Evolutionary conservation across 2,797 vertebrate genomes (phyloP).

Genomic region (Molossus molossus): DNA sequence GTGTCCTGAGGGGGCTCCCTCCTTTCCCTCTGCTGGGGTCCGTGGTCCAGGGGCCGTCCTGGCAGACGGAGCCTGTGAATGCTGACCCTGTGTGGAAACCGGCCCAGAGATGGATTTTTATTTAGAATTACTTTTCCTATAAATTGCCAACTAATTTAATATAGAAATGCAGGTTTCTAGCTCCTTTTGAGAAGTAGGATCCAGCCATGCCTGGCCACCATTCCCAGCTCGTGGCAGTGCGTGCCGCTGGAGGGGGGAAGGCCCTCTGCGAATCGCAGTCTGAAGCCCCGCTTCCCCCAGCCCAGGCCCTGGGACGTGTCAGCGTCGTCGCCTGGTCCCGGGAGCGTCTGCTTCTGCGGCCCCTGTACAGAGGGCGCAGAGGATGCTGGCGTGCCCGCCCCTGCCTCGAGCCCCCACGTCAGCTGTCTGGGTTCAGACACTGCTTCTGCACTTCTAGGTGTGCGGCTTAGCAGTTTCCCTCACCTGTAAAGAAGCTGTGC

Average conservation of each 20-base stretch:
- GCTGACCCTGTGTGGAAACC: neutral
- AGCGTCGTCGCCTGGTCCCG: neutral
- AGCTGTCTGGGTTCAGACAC: neutral
- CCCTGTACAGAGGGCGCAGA: fast-evolving
- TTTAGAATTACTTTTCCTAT: neutral
- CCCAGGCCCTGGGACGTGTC: no score
- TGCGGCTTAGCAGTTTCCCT: neutral
- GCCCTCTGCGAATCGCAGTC: no score
- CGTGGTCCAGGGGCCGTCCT: neutral
- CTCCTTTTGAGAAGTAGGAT: neutral
- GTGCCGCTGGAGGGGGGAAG: neutral
- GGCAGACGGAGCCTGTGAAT: neutral
- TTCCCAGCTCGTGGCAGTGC: neutral
- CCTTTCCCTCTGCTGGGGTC: no score
- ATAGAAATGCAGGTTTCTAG: neutral
- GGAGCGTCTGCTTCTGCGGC: neutral
- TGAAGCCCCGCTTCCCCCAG: no score
- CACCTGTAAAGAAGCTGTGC: neutral
- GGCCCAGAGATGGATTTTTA: neutral
- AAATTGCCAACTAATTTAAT: neutral
- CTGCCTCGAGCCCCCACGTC: neutral
- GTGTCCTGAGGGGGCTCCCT: neutral
- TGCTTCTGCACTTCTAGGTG: neutral
- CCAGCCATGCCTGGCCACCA: neutral
- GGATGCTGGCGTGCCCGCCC: fast-evolving